These are phyloP conservation scores for Acanthoscelides obtectus DNA, from an alignment of 2,888 invertebrate species.

Conservation along the genomic window DNA sequence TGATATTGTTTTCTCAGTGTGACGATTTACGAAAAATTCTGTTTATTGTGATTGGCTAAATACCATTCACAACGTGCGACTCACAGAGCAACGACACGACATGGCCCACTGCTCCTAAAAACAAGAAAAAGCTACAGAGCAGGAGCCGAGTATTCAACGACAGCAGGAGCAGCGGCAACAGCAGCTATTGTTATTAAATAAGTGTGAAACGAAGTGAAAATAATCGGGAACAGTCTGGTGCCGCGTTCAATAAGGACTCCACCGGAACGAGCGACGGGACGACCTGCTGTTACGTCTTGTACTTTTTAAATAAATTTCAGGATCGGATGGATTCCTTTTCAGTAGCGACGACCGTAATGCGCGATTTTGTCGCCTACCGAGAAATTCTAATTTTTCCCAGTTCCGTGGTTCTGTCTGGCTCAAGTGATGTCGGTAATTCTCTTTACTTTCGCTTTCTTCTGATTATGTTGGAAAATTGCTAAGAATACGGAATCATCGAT, in stretches of 20 bases:
- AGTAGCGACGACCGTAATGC: not conserved
- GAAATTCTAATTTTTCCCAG: not conserved
- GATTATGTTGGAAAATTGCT: not conserved
- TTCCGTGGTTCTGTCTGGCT: not conserved
- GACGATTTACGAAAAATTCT: too few species aligned
- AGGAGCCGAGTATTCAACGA: not conserved
- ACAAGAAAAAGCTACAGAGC: not conserved
- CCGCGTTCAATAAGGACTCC: not conserved
- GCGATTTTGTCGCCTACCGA: not conserved
- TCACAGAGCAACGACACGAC: not conserved
- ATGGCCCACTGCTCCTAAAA: not conserved
- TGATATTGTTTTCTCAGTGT: too few species aligned
- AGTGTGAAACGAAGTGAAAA: conserved; percentile 3
- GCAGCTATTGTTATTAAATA: conserved; percentile 4
- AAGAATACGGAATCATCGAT: too few species aligned
- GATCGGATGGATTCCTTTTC: not conserved
- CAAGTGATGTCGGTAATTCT: not conserved
- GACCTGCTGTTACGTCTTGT: not conserved
- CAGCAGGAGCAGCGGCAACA: not conserved
- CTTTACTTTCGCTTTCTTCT: not conserved
- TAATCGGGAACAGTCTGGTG: conserved; percentile 1
- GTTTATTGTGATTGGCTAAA: too few species aligned
- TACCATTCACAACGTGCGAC: too few species aligned
- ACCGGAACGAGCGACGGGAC: too few species aligned
- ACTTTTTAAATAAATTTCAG: not conserved